Evolutionary conservation across 2,113 vertebrate genomes (phyloP).

Genomic region (Acinonyx jubatus): DNA sequence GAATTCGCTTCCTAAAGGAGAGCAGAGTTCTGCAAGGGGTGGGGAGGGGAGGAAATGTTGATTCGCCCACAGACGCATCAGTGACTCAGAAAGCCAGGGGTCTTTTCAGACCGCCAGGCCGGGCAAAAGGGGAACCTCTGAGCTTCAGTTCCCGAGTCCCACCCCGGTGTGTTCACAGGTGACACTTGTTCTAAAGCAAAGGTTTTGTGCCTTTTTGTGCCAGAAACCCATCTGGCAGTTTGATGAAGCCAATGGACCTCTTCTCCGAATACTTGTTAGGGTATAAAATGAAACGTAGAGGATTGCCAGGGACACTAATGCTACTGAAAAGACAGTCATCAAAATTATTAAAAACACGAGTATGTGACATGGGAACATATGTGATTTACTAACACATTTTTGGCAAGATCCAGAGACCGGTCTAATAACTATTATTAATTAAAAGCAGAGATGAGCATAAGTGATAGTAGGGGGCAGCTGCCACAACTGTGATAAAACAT

Average conservation of each 20-base stretch:
- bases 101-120: neutral
- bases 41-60: neutral
- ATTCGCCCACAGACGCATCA: neutral
- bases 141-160: neutral
- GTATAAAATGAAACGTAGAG: neutral
- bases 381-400: neutral
- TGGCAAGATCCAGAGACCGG: neutral
- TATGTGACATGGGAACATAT: neutral
- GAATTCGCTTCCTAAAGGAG: neutral
- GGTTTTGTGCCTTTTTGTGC: neutral
- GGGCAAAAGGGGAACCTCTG: neutral
- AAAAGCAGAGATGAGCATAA: neutral
- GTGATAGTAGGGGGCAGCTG: neutral
- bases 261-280: neutral
- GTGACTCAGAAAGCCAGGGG: neutral
- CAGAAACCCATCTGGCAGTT: neutral
- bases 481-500: neutral
- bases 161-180: neutral
- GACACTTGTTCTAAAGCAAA: neutral
- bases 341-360: constrained; percentile 15
- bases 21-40: neutral
- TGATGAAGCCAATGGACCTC: neutral
- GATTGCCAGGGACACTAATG: neutral
- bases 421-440: neutral
- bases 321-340: neutral